Percentiles rank a stretch among this genome's conserved stretches.
phyloP scores from a whole-genome alignment of 1,140 invertebrate genomes.

The Cydia pomonella region DNA sequence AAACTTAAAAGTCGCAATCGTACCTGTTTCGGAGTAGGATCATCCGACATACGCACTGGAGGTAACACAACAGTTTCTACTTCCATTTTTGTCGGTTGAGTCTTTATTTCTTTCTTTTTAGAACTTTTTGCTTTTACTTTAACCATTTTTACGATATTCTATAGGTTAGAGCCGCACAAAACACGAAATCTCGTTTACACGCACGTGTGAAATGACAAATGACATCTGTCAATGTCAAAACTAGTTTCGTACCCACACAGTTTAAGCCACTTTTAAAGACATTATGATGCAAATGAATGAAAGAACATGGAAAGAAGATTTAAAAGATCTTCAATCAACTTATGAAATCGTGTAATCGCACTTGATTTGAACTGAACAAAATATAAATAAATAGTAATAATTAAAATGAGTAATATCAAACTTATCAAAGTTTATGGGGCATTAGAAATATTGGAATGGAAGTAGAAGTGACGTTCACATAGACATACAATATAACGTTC shows the following conservation, averaged over 20 bases:
- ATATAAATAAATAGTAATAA: too few species aligned
- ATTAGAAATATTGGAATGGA: background rate
- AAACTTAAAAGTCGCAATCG: conserved; percentile 32
- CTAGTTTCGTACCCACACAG: background rate
- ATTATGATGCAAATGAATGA: background rate
- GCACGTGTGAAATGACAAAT: conserved; percentile 6
- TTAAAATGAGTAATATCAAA: background rate
- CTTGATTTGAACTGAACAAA: too few species aligned
- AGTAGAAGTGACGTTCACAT: background rate
- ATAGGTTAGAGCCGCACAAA: conserved; percentile 7
- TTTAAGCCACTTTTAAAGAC: background rate
- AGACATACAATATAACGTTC: too few species aligned
- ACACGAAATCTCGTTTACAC: background rate
- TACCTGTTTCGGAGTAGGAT: conserved; percentile 68
- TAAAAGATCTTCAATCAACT: too few species aligned
- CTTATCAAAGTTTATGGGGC: background rate
- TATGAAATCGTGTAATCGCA: too few species aligned
- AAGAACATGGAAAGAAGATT: too few species aligned
- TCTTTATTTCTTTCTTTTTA: conserved; percentile 49
- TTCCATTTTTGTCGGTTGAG: conserved; percentile 44
- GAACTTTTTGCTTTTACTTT: conserved; percentile 60
- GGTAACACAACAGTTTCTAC: conserved; percentile 67
- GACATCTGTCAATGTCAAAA: background rate
- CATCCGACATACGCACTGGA: conserved; percentile 69
- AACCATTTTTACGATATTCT: conserved; percentile 50